Conservation (phyloP, 2,888 invertebrate genomes). For the Halictus ligatus region DNA sequence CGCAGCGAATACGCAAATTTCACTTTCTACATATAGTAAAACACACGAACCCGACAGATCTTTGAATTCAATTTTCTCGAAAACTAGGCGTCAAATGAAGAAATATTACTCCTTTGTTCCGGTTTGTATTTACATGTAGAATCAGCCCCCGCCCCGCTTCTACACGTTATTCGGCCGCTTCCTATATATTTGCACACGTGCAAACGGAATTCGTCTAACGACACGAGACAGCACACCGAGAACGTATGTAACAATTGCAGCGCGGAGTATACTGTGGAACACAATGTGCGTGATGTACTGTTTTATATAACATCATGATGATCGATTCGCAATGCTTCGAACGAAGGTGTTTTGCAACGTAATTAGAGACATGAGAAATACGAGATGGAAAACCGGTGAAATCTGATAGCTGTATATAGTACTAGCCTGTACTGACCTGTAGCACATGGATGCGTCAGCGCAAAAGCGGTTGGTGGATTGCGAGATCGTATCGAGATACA, state of each 20-base stretch:
- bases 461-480: conserved; percentile 82
- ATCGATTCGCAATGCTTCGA: not conserved
- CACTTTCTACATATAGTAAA: too few species aligned
- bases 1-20: too few species aligned
- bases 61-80: too few species aligned
- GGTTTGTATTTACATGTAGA: too few species aligned
- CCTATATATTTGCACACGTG: too few species aligned
- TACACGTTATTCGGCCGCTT: too few species aligned
- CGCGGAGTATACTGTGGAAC: conserved; percentile 48
- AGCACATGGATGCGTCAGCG: conserved; percentile 84
- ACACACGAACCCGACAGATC: too few species aligned
- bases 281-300: conserved; percentile 59
- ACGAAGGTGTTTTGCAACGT: not conserved
- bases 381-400: conserved; percentile 30
- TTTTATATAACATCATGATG: not conserved
- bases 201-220: not conserved
- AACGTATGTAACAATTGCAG: not conserved
- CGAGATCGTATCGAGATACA: conserved; percentile 74
- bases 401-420: conserved; percentile 81
- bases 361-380: conserved; percentile 25
- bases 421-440: conserved; percentile 85
- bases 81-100: too few species aligned
- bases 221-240: not conserved
- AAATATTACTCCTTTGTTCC: too few species aligned
- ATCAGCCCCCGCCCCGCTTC: too few species aligned